Evolutionary conservation across 2,888 invertebrate species (phyloP).

Genomic region (Pharmacophagus antenor): DNA sequence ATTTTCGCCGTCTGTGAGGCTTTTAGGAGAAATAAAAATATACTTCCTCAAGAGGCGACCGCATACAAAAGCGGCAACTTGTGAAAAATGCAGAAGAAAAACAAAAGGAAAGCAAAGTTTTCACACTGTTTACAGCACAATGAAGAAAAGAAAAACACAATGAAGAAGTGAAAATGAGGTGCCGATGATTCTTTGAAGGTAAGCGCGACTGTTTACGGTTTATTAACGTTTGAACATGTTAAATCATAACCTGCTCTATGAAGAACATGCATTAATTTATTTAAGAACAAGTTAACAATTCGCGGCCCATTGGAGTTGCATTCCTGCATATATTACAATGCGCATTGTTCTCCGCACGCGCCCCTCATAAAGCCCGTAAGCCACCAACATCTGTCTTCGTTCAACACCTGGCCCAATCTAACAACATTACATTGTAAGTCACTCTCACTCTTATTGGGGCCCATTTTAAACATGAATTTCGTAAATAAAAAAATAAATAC

Average conservation of each 20-base stretch:
- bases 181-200: slow-evolving; percentile 15
- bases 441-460: slow-evolving; percentile 9
- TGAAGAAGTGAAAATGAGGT: slow-evolving; percentile 4
- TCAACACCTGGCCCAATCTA: slow-evolving; percentile 42
- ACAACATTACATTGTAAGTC: slow-evolving; percentile 23
- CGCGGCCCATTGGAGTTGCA: slow-evolving; percentile 34
- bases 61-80: slow-evolving; percentile 31
- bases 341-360: slow-evolving; percentile 31
- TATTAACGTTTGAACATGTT: neutral
- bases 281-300: slow-evolving; percentile 27
- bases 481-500: no score
- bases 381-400: slow-evolving; percentile 48
- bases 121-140: slow-evolving; percentile 32
- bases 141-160: slow-evolving; percentile 27
- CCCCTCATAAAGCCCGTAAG: slow-evolving; percentile 40
- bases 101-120: slow-evolving; percentile 30
- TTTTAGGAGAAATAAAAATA: slow-evolving; percentile 25
- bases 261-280: slow-evolving; percentile 22
- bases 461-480: neutral
- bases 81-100: slow-evolving; percentile 31
- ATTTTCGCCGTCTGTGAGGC: slow-evolving; percentile 25
- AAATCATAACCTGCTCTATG: slow-evolving; percentile 26
- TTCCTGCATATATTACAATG: slow-evolving; percentile 38
- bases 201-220: slow-evolving; percentile 1
- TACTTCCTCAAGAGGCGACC: slow-evolving; percentile 28